Evolutionary conservation across 2,888 invertebrate species (phyloP).

Genomic region (Prenolepis imparis): DNA sequence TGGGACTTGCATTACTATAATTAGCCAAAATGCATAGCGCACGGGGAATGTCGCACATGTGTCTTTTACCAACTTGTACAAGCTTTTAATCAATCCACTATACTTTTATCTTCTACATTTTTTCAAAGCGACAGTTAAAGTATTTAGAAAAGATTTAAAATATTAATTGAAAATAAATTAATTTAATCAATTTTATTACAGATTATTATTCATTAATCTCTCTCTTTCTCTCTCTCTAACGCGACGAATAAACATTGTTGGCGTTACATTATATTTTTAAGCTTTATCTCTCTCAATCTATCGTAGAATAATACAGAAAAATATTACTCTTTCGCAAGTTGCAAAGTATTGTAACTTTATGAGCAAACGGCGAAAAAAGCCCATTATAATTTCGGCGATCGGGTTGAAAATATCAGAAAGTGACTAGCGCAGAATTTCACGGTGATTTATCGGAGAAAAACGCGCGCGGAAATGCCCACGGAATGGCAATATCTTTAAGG

Average conservation of each 20-base stretch:
- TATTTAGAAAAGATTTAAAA: background rate
- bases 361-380: background rate
- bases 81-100: conserved; percentile 23
- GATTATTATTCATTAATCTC: background rate
- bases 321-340: background rate
- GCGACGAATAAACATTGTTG: background rate
- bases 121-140: conserved; percentile 12
- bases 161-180: background rate
- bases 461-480: conserved; percentile 39
- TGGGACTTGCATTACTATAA: conserved; percentile 42
- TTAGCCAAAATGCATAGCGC: conserved; percentile 40
- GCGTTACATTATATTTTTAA: background rate
- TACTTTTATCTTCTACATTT: background rate
- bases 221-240: background rate
- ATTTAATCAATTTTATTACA: background rate
- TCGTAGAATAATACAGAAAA: background rate
- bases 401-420: conserved; percentile 33
- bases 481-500: conserved; percentile 58
- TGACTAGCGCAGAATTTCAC: conserved; percentile 48
- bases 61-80: conserved; percentile 33
- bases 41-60: conserved; percentile 16
- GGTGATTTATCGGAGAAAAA: conserved; percentile 52
- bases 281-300: background rate
- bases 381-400: conserved; percentile 35
- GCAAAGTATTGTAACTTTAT: background rate